Base-by-base conservation (phyloP, 37 sponge, comb jelly and placozoan genomes). In the Agelas oroides region DNA sequence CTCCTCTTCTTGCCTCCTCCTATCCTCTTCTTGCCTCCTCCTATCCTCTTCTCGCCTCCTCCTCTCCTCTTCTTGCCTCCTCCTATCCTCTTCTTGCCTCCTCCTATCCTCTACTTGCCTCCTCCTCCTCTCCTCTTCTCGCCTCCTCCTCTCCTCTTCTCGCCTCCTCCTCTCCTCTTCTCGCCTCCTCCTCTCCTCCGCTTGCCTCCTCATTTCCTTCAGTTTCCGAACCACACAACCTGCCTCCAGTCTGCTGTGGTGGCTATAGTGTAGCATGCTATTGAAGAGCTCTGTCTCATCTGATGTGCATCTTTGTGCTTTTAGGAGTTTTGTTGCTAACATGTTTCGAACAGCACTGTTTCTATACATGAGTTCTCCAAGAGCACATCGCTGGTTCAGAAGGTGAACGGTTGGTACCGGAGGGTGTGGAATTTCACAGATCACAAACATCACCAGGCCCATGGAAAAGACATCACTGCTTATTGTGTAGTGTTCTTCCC, bases 381-480 rank as follows among this genome's bases (percentile, higher is more conserved):
- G 53, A 30, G 32, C 65, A n/a, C n/a, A n/a, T n/a, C n/a, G n/a
- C n/a, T n/a, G n/a, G 20, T 55, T 19, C 19, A 24, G 65, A n/a
- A 64, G n/a, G 18, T 11, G 65, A 23, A 30, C 83, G 21, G 21
- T 17, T 14, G 84, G 84, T 0, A 75, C 53, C 53, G 65, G 59
- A 17, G 28, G 53, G 32, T 32, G 39, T 61, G 85, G 85, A 63
- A 25, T 19, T 27, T 84, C 85, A 46, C 34, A 31, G 32, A 84
- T 84, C 77, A 75, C 59, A 25, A 65, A 24, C 56, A 84, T 66
- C 39, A 84, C 64, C 37, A 84, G 69, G 13, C 76, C 85, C n/a
- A 84, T 57, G 0, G 85, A 84, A 38, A 84, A 84, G 6, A 84
- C 57, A 65, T 84, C 85, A 75, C 85, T 65, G 11, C 38, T 28